phyloP scores from a whole-genome alignment of 37 sponge, comb jelly and placozoan species.

The Agelas oroides region DNA sequence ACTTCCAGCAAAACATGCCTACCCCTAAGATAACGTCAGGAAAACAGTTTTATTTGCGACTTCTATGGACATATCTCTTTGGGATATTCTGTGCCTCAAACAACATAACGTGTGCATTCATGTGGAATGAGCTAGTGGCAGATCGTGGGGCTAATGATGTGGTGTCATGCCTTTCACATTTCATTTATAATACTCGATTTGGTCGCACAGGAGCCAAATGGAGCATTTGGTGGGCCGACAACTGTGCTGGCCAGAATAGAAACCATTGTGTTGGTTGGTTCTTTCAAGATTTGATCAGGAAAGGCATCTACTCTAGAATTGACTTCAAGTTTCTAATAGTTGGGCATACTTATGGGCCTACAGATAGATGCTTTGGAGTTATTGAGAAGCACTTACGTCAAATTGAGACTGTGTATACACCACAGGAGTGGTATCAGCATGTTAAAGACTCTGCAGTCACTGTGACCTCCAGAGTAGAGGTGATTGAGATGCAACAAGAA shows the following conservation, averaged over 20 bases:
- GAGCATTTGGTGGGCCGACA: slow-evolving; percentile 2
- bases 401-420: background rate
- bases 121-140: slow-evolving; percentile 16
- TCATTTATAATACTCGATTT: no score
- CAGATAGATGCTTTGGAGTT: background rate
- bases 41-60: no score
- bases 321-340: slow-evolving; percentile 5
- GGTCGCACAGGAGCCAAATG: no score
- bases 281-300: background rate
- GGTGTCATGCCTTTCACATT: background rate
- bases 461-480: background rate
- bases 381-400: background rate
- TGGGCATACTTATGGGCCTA: background rate
- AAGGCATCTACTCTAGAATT: background rate
- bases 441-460: background rate
- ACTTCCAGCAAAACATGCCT: slow-evolving; percentile 1
- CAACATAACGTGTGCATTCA: background rate
- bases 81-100: slow-evolving; percentile 6
- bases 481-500: no score
- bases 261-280: background rate
- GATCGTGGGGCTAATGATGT: slow-evolving; percentile 6
- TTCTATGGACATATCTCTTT: no score
- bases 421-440: slow-evolving; percentile 8
- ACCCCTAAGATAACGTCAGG: background rate
- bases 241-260: slow-evolving; percentile 7